These are phyloP conservation scores for Caenorhabditis panamensis DNA, from an alignment of 2,888 invertebrate genomes.

Conservation along the genomic window DNA sequence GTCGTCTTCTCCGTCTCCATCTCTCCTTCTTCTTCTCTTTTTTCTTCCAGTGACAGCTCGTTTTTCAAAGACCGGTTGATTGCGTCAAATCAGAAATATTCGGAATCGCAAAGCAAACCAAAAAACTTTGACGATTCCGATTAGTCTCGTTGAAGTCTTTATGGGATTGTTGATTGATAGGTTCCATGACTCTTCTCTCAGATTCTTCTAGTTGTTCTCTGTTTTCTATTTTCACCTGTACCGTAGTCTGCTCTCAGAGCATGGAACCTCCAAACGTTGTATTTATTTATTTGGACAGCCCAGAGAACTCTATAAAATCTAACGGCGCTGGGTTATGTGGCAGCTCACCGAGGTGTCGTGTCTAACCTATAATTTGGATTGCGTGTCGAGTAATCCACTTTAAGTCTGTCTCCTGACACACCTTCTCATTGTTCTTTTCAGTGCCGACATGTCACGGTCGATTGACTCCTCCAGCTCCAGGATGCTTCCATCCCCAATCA, in stretches of 20 bases:
- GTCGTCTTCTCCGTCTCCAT: background rate
- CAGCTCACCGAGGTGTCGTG: background rate
- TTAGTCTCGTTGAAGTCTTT: too few relatives aligned
- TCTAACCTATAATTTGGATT: slow-evolving; percentile 44
- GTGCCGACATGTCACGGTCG: slow-evolving; percentile 60
- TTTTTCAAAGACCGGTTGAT: slow-evolving; percentile 44
- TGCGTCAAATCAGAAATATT: slow-evolving; percentile 9
- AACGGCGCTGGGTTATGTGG: slow-evolving; percentile 31
- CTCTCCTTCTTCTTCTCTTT: background rate
- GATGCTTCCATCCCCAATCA: slow-evolving; percentile 55
- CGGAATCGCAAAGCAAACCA: slow-evolving; percentile 30
- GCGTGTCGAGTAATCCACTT: slow-evolving; percentile 34
- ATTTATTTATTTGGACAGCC: too few relatives aligned
- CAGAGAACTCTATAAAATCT: slow-evolving; percentile 37
- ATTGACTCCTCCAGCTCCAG: slow-evolving; percentile 60
- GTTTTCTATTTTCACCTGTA: background rate
- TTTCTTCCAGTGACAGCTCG: slow-evolving; percentile 21
- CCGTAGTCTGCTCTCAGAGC: background rate
- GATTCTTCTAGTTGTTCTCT: too few relatives aligned
- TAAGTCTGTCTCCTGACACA: too few relatives aligned
- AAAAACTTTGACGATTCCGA: background rate
- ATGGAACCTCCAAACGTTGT: slow-evolving; percentile 10
- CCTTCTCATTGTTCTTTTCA: too few relatives aligned
- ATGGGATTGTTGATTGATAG: slow-evolving; percentile 21
- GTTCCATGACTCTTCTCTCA: too few relatives aligned